Conservation (phyloP, 35 echinoderm and acorn worm genomes). For the Lytechinus variegatus region DNA sequence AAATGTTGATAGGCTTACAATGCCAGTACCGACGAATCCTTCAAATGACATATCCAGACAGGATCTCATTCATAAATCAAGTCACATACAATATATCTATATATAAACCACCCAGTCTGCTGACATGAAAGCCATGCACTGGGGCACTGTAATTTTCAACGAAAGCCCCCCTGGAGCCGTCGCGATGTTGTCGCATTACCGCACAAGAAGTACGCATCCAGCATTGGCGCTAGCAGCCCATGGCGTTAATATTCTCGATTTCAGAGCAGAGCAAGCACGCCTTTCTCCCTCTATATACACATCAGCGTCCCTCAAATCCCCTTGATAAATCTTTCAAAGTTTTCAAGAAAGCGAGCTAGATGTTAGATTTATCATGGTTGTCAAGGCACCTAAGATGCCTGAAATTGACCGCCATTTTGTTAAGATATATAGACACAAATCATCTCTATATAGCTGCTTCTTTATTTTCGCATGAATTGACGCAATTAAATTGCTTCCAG, state of each 20-base stretch:
- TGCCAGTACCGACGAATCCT: background rate
- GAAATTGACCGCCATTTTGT: constrained; percentile 11
- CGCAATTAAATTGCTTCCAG: background rate
- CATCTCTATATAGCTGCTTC: background rate
- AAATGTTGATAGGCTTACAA: background rate
- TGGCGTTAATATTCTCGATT: background rate
- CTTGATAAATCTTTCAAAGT: background rate
- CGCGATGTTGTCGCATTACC: background rate
- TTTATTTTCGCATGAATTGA: background rate
- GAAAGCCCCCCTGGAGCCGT: background rate
- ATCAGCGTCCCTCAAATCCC: background rate
- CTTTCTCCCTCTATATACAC: background rate
- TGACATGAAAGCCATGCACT: background rate
- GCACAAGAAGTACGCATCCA: background rate
- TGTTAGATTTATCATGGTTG: background rate
- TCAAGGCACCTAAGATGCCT: background rate
- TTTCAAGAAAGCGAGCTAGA: background rate
- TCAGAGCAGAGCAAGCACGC: background rate
- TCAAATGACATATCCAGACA: background rate
- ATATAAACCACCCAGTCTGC: background rate
- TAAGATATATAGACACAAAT: background rate
- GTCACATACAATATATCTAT: background rate
- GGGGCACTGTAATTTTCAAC: background rate
- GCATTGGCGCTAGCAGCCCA: background rate
- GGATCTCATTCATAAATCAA: background rate